phyloP scores from a whole-genome alignment of 2,797 vertebrate species.

The Dallia pectoralis region DNA sequence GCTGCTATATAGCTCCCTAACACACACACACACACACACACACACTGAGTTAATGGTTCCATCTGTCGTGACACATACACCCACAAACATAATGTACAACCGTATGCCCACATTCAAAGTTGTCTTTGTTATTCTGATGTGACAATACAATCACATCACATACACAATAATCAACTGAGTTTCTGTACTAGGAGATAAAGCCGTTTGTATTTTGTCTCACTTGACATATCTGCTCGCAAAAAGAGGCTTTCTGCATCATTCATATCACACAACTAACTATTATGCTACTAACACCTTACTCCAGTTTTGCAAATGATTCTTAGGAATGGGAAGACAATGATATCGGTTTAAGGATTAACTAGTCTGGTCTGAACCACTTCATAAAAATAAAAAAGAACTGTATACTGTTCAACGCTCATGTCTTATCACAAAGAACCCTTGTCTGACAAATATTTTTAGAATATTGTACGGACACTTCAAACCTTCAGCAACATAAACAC shows the following conservation, averaged over 20 bases:
- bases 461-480: neutral
- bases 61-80: slow-evolving; percentile 73
- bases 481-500: neutral
- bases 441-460: neutral
- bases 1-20: slow-evolving; percentile 79
- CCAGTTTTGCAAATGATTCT: neutral
- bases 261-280: neutral
- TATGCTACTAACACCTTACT: neutral
- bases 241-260: neutral
- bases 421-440: neutral
- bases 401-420: neutral
- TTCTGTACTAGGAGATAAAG: neutral
- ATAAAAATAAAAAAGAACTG: neutral
- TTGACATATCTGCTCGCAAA: neutral
- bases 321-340: neutral
- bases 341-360: neutral
- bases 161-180: neutral
- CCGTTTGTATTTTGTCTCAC: neutral
- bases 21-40: slow-evolving; percentile 76
- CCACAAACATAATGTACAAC: slow-evolving; percentile 15
- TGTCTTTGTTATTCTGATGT: neutral
- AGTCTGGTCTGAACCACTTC: neutral
- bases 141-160: slow-evolving; percentile 17
- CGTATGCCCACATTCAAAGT: slow-evolving; percentile 35
- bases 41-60: slow-evolving; percentile 90